Percentiles rank a stretch among this genome's conserved stretches.
Evolutionary conservation across 2,797 vertebrate genomes (phyloP).

Genomic region (Masticophis lateralis): DNA sequence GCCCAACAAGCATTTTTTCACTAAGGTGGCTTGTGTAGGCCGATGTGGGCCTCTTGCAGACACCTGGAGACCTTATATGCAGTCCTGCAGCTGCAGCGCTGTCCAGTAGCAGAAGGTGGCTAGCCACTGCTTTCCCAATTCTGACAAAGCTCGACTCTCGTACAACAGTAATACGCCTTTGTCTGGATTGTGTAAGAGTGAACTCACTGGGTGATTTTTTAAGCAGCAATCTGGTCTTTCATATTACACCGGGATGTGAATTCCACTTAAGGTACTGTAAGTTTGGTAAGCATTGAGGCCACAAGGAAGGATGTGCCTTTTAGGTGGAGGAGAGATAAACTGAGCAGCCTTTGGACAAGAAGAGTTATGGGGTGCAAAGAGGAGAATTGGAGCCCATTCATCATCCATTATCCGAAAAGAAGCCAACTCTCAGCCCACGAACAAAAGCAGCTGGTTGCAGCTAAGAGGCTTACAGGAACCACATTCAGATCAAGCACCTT

Average conservation of each 20-base stretch:
- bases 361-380: slow-evolving; percentile 40
- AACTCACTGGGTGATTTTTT: slow-evolving; percentile 43
- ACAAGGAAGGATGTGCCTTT: slow-evolving; percentile 66
- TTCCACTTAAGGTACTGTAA: slow-evolving; percentile 65
- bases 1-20: background rate
- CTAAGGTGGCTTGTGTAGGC: background rate
- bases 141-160: background rate
- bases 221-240: slow-evolving; percentile 50
- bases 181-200: fast-evolving
- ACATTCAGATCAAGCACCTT: background rate
- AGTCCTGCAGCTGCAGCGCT: background rate
- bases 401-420: slow-evolving; percentile 40
- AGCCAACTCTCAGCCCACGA: slow-evolving; percentile 51
- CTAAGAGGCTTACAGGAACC: background rate
- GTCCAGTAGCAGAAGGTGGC: background rate
- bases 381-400: slow-evolving; percentile 25
- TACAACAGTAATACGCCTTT: background rate
- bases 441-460: slow-evolving; percentile 7
- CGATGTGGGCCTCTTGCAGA: background rate
- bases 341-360: slow-evolving; percentile 33
- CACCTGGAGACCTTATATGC: background rate
- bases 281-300: slow-evolving; percentile 67
- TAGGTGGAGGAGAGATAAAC: slow-evolving; percentile 1
- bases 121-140: too few relatives aligned
- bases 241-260: slow-evolving; percentile 65